A percentile compares a stretch with the other conserved stretches of the same genome.
Evolutionary conservation across 2,888 invertebrate genomes (phyloP).

Genomic region (Merodon equestris): DNA sequence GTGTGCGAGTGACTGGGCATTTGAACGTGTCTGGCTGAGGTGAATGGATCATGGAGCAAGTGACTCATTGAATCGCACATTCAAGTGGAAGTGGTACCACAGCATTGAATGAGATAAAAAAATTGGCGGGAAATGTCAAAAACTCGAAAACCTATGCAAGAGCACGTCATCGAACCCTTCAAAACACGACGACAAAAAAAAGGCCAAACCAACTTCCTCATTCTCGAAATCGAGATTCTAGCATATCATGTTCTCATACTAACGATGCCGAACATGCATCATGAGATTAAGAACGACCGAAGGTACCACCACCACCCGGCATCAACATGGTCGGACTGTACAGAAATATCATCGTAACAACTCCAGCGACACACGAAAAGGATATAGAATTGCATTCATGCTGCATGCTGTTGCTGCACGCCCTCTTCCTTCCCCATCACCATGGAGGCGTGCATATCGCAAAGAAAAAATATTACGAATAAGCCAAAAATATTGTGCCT

Average conservation of each 20-base stretch:
- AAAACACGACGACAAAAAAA: neutral
- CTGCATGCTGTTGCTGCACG: slow-evolving; percentile 22
- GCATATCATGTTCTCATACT: slow-evolving; percentile 27
- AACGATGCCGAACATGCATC: slow-evolving; percentile 22
- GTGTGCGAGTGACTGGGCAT: slow-evolving; percentile 10
- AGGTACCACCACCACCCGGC: slow-evolving; percentile 38
- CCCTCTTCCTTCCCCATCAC: neutral
- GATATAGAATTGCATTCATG: slow-evolving; percentile 55
- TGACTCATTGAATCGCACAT: too few species aligned
- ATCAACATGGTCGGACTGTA: slow-evolving; percentile 30
- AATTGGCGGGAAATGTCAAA: too few species aligned
- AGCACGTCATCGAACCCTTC: too few species aligned
- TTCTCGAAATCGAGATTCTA: slow-evolving; percentile 1
- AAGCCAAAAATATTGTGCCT: slow-evolving; percentile 20
- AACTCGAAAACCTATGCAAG: too few species aligned
- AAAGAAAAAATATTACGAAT: slow-evolving; percentile 9
- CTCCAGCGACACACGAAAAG: slow-evolving; percentile 56
- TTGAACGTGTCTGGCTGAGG: neutral
- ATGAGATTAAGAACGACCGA: slow-evolving; percentile 18
- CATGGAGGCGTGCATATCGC: neutral
- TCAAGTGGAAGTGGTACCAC: too few species aligned
- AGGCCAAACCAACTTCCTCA: neutral
- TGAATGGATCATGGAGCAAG: slow-evolving; percentile 15
- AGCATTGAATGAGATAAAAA: too few species aligned
- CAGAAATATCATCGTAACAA: slow-evolving; percentile 53